Percentiles rank a stretch among this genome's conserved stretches.
Conservation (phyloP, 92 coral and sea anemone species). For the Parazoanthus swiftii region DNA sequence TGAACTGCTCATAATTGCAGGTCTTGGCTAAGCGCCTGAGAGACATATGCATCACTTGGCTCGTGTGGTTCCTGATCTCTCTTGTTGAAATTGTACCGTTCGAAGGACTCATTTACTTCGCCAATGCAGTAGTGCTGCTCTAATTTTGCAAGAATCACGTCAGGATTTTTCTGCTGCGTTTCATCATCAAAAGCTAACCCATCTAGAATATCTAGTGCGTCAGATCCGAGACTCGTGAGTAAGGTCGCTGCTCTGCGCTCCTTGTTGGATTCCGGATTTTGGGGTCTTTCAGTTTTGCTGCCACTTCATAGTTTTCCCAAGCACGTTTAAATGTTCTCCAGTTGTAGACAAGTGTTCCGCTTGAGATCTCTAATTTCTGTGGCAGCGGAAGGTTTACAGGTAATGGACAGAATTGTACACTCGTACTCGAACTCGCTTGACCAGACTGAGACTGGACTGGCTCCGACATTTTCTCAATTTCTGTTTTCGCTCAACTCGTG, state of each 20-base stretch:
- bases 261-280: conserved; percentile 35
- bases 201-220: conserved; percentile 56
- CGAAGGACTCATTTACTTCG: conserved; percentile 54
- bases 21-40: conserved; percentile 44
- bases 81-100: conserved; percentile 46
- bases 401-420: conserved; percentile 22
- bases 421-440: conserved; percentile 26
- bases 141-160: conserved; percentile 40
- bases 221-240: conserved; percentile 32
- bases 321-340: conserved; percentile 27
- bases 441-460: conserved; percentile 18
- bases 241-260: conserved; percentile 40
- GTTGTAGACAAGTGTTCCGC: conserved; percentile 38
- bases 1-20: conserved; percentile 52
- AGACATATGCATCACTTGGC: conserved; percentile 43
- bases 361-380: conserved; percentile 22
- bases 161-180: conserved; percentile 48
- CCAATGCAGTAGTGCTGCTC: conserved; percentile 51
- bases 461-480: conserved; percentile 3
- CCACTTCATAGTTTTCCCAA: conserved; percentile 31
- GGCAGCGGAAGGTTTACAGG: conserved; percentile 44
- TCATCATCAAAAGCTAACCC: conserved; percentile 36
- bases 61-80: conserved; percentile 48
- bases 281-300: conserved; percentile 39
- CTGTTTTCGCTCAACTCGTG: conserved; percentile 1